Conservation (phyloP, 2,888 invertebrate genomes). For the Eilema sororculum region DNA sequence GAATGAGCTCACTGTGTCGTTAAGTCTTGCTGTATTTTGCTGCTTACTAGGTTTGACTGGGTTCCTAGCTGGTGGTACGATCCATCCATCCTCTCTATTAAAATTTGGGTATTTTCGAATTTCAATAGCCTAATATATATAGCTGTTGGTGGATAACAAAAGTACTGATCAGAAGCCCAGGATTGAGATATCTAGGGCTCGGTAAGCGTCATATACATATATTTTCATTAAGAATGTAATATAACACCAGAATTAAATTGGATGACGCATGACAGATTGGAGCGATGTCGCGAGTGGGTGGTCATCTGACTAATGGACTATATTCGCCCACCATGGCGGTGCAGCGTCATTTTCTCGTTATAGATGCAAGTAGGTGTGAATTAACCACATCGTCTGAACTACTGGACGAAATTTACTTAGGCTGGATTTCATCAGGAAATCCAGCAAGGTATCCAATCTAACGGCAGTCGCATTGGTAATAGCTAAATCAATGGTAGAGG, state of each 20-base stretch:
- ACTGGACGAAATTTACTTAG: background rate
- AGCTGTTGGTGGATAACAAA: background rate
- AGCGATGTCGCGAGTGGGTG: slow-evolving; percentile 53
- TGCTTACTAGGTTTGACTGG: too few species aligned
- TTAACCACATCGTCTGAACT: slow-evolving; percentile 1
- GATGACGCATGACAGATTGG: slow-evolving; percentile 60
- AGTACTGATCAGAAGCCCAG: background rate
- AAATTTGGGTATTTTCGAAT: too few species aligned
- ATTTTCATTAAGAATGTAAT: slow-evolving; percentile 26
- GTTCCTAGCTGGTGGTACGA: too few species aligned
- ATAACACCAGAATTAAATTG: slow-evolving; percentile 38
- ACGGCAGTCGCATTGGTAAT: too few species aligned
- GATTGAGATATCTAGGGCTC: background rate
- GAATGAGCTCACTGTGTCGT: too few species aligned
- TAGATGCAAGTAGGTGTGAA: slow-evolving; percentile 32
- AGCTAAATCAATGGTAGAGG: too few species aligned
- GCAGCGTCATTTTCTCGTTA: slow-evolving; percentile 44
- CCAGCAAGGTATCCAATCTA: too few species aligned
- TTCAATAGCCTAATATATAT: too few species aligned
- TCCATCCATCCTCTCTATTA: too few species aligned
- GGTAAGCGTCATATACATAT: background rate
- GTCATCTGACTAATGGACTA: slow-evolving; percentile 39
- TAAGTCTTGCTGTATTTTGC: too few species aligned
- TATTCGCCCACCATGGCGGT: slow-evolving; percentile 31
- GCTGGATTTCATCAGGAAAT: background rate